These are phyloP conservation scores for Rhizoglyphus robini DNA, from an alignment of 1,140 invertebrate genomes.

Conservation along the genomic window DNA sequence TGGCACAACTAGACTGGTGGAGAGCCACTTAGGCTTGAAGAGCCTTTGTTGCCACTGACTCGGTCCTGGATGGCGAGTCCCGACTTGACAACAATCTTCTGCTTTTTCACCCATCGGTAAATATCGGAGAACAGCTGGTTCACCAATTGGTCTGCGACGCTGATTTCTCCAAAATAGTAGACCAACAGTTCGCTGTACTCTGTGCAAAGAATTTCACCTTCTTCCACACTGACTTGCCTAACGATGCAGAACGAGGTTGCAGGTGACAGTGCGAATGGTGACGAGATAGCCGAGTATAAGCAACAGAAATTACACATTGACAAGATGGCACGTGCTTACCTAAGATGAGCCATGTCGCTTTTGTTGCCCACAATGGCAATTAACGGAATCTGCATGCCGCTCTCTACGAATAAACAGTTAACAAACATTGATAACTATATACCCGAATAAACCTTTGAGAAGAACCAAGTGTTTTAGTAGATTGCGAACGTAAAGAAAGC, in stretches of 20 bases:
- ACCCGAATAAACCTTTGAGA: slow-evolving; percentile 13
- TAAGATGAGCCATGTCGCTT: slow-evolving; percentile 74
- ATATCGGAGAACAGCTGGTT: slow-evolving; percentile 7
- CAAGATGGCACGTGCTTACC: neutral
- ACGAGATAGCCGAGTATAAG: neutral
- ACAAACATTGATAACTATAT: slow-evolving; percentile 29
- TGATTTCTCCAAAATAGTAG: slow-evolving; percentile 9
- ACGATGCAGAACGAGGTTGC: neutral
- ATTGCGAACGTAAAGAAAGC: slow-evolving; percentile 66
- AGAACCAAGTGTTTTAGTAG: slow-evolving; percentile 49
- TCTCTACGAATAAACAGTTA: slow-evolving; percentile 22
- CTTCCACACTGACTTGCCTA: slow-evolving; percentile 67
- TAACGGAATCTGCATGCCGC: slow-evolving; percentile 41
- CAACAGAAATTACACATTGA: neutral
- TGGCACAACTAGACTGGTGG: too few species aligned
- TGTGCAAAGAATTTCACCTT: slow-evolving; percentile 39
- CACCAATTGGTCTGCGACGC: slow-evolving; percentile 18
- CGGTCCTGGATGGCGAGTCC: too few species aligned
- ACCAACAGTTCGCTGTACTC: slow-evolving; percentile 14
- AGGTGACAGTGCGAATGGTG: too few species aligned
- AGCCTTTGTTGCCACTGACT: too few species aligned
- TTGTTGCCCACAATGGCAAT: slow-evolving; percentile 73
- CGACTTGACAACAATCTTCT: too few species aligned
- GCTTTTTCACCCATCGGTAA: slow-evolving; percentile 16
- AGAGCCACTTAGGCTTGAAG: too few species aligned